A percentile compares a stretch with the other conserved stretches of the same genome.
Conservation (phyloP, 1,140 invertebrate species). For the Macrobrachium nipponense region DNA sequence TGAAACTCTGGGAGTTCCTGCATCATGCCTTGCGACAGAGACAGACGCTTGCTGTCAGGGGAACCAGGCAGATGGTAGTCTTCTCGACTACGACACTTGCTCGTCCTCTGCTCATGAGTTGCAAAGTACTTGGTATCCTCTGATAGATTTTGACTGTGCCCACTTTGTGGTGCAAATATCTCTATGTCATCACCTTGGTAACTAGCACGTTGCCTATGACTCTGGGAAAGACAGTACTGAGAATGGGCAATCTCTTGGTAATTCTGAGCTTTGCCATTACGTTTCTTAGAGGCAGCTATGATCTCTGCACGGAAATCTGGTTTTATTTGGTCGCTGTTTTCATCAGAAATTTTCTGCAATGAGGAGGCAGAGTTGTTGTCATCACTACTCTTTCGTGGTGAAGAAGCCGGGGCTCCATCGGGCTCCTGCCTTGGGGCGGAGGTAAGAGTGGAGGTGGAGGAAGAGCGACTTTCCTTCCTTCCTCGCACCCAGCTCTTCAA, state of each 20-base stretch:
- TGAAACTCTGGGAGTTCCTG: slow-evolving; percentile 70
- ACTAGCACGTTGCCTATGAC: too few species aligned
- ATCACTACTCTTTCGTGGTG: slow-evolving; percentile 39
- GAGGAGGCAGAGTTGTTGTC: slow-evolving; percentile 39
- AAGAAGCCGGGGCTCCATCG: slow-evolving; percentile 59
- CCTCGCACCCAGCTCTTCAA: slow-evolving; percentile 56
- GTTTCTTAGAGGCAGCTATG: slow-evolving; percentile 51
- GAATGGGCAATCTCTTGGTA: neutral
- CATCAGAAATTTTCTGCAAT: slow-evolving; percentile 15
- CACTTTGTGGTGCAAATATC: too few species aligned
- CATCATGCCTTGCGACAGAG: slow-evolving; percentile 50
- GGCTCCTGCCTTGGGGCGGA: slow-evolving; percentile 55
- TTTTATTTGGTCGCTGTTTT: slow-evolving; percentile 29
- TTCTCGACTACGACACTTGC: slow-evolving; percentile 19
- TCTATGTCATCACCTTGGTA: too few species aligned
- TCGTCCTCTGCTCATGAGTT: slow-evolving; percentile 15
- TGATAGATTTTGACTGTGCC: too few species aligned
- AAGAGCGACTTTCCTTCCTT: slow-evolving; percentile 42
- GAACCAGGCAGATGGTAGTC: slow-evolving; percentile 18
- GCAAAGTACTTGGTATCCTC: too few species aligned
- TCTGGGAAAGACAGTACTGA: neutral
- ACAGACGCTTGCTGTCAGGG: slow-evolving; percentile 33
- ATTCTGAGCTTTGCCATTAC: slow-evolving; percentile 12
- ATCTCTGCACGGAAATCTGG: slow-evolving; percentile 44
- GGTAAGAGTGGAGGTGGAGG: slow-evolving; percentile 46